Evolutionary conservation across 2,888 invertebrate genomes (phyloP), one percentile per base, ranked within the genome.

Genomic region (Agrilus mali): DNA sequence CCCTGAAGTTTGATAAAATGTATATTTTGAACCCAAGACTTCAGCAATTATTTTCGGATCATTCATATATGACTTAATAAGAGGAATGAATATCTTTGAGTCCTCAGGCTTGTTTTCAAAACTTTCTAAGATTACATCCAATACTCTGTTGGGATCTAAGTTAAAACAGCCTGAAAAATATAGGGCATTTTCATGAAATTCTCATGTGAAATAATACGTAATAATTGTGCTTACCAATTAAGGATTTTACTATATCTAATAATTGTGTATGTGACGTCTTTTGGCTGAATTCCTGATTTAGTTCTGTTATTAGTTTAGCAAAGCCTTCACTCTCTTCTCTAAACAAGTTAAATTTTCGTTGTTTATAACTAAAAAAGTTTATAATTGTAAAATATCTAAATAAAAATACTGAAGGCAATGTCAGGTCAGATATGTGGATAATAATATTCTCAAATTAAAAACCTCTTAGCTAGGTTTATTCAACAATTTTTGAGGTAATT

Each of bases 311-410:
- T 37, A 97, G 72, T 67, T 99, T 99, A 2, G 97, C 87, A 71
- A 94, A 99, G 6, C 98, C 98, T 73, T 99, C 98, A 69, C 89
- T 94, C 71, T 99, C 98, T 71, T 99, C 98, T 42, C 98, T 79
- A 61, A 97, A 86, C 57, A 99, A 74, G 72, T 99, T 99, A 67
- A 96, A 99, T 62, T 99, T 97, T 57, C 95, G 83, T 68, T 99
- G 98, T 66, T 98, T 99, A 67, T 97, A 99, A 67, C 97, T 97
- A 67, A 48, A 78, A 77, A 47, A 49, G 50, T 31, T 42, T 44
- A 3, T n/a, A 31, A 3, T 27, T 38, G 8, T 17, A 17, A 17
- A 17, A 4, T 17, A 34, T 17, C 13, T 17, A 15, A 1, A 12
- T 17, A 17, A 43, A 22, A 20, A 1, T 32, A 32, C 16, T 13